These are phyloP conservation scores for Pristionchus arcanus DNA, from an alignment of 2,888 invertebrate genomes.

Conservation along the genomic window DNA sequence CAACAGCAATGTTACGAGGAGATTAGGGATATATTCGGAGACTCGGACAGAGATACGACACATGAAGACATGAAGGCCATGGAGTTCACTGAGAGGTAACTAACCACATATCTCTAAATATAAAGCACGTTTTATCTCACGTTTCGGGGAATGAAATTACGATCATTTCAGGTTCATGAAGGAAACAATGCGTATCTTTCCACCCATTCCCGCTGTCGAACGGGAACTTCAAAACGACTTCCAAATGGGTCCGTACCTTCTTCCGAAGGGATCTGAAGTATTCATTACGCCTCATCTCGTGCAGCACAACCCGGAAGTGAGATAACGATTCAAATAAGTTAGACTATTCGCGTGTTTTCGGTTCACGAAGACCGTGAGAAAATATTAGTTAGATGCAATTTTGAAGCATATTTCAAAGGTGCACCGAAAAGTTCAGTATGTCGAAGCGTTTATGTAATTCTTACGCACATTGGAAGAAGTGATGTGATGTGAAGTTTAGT, in stretches of 20 bases:
- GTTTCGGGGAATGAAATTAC: no score
- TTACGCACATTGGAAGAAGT: no score
- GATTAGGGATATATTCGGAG: conserved; percentile 53
- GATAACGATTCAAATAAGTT: neutral
- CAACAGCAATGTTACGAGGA: conserved; percentile 33
- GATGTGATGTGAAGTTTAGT: neutral
- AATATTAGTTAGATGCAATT: neutral
- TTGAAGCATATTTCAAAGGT: neutral
- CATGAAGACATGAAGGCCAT: conserved; percentile 62
- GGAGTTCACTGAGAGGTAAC: conserved; percentile 62
- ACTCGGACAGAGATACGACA: conserved; percentile 61
- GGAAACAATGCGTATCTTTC: conserved; percentile 55
- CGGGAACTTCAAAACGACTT: conserved; percentile 71
- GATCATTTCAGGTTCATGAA: conserved; percentile 44
- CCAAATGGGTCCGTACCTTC: conserved; percentile 41
- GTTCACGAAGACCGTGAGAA: no score
- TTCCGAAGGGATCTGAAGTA: conserved; percentile 72
- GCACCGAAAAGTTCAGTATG: no score
- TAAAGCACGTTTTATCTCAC: no score
- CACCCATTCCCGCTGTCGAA: conserved; percentile 55
- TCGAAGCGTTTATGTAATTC: no score
- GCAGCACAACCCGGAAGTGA: conserved; percentile 71
- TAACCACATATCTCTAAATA: no score
- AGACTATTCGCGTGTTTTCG: neutral
- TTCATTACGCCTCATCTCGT: conserved; percentile 63